These are phyloP conservation scores for Prionace glauca DNA, from an alignment of 2,797 vertebrate genomes.

Conservation along the genomic window DNA sequence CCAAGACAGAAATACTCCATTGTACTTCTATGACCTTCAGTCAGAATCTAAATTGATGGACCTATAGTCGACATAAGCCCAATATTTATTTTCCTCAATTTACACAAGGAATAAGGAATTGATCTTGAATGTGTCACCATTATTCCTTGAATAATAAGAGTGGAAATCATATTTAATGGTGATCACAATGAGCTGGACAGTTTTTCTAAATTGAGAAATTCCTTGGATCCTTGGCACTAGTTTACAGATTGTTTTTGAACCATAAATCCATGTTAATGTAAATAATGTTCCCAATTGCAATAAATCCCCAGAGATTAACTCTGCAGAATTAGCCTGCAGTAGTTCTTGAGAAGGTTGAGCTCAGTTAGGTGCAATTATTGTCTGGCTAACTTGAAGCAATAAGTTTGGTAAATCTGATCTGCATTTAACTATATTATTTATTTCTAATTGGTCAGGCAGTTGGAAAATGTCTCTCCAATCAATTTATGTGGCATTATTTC, in stretches of 20 bases:
- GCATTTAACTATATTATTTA: neutral
- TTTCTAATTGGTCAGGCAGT: neutral
- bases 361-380: neutral
- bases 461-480: neutral
- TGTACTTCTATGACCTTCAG: neutral
- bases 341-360: neutral
- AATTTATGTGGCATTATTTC: constrained; percentile 1
- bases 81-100: neutral
- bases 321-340: neutral
- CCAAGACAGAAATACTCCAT: neutral
- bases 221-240: neutral
- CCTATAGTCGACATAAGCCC: neutral
- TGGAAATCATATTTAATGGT: neutral
- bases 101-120: neutral
- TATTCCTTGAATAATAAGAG: neutral
- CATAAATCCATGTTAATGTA: neutral
- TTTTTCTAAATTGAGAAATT: neutral
- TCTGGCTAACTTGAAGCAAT: neutral
- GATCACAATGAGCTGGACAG: neutral
- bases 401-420: neutral
- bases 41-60: neutral
- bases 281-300: neutral
- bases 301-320: neutral
- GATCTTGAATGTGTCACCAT: neutral
- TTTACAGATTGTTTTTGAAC: neutral